Evolutionary conservation across 2,888 invertebrate genomes (phyloP), one percentile per base, ranked within the genome.

Genomic region (Merodon equestris): DNA sequence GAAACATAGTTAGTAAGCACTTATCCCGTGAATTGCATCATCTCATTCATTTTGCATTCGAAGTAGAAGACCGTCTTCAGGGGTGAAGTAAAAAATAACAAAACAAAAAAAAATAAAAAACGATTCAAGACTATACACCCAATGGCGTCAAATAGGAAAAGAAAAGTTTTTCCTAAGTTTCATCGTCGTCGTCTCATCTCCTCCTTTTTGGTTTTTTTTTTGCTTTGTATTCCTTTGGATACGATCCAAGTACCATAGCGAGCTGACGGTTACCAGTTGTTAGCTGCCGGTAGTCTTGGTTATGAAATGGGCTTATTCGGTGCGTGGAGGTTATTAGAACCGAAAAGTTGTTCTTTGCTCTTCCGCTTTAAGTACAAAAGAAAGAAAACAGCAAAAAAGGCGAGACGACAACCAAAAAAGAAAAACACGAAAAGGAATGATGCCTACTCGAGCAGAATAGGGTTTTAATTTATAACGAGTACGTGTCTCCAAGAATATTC

Each of bases 381-480:
- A 74, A 66, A 13, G 10, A 40, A 1, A 7, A 27, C 2, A 27
- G 7, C 27, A 7, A 27, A 27, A 27, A 27, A n/a, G n/a, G n/a
- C n/a, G n/a, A n/a, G n/a, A n/a, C n/a, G n/a, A n/a, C n/a, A n/a
- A 7, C 27, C 27, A 27, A 7, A 27, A 40, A n/a, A 36, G 17
- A 47, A 34, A 9, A 44, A 48, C 72, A 60, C 56, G 44, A 63
- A 58, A 79, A 60, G 64, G 64, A 27, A 27, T 27, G 27, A 74
- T 74, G 48, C 64, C 74, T 68, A 57, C 57, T 75, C 58, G 48
- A 5, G 38, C 58, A 45, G 57, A 67, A 58, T 45, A 38, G 64
- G 68, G 68, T 79, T 79, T 79, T 79, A 79, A 79, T 79, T 79
- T 79, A 79, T 79, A 79, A 79, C 79, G 64, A 79, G 74, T 74